These are phyloP conservation scores for Thalpophila matura DNA, from an alignment of 2,888 invertebrate genomes.

Conservation along the genomic window DNA sequence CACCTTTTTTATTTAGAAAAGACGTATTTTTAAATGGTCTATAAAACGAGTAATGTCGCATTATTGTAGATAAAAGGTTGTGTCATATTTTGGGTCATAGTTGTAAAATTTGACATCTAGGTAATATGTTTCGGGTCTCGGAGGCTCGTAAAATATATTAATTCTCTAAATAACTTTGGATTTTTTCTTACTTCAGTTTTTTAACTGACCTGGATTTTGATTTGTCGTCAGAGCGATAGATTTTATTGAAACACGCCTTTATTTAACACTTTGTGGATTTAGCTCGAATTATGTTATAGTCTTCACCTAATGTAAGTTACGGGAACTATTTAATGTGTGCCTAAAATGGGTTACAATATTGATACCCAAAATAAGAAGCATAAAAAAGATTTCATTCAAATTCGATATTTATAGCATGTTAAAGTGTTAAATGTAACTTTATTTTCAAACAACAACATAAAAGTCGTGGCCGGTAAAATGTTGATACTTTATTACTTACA, in stretches of 20 bases:
- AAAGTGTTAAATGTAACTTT: not conserved
- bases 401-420: not conserved
- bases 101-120: slow-evolving; percentile 79
- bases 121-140: slow-evolving; percentile 71
- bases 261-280: no score
- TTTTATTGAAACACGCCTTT: not conserved
- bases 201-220: slow-evolving; percentile 41
- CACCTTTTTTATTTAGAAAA: slow-evolving; percentile 40
- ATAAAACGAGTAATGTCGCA: slow-evolving; percentile 74
- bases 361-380: not conserved
- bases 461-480: not conserved
- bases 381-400: not conserved
- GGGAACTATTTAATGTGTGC: no score
- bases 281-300: no score
- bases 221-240: not conserved
- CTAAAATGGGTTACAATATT: not conserved
- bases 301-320: no score
- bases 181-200: slow-evolving; percentile 64
- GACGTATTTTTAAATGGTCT: slow-evolving; percentile 64
- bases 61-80: slow-evolving; percentile 76
- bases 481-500: slow-evolving; percentile 15
- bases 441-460: slow-evolving; percentile 11
- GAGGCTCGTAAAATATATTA: slow-evolving; percentile 70
- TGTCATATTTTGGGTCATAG: slow-evolving; percentile 69
- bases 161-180: slow-evolving; percentile 69